These are phyloP conservation scores for Limenitis camilla DNA, from an alignment of 2,888 invertebrate genomes.

Conservation along the genomic window DNA sequence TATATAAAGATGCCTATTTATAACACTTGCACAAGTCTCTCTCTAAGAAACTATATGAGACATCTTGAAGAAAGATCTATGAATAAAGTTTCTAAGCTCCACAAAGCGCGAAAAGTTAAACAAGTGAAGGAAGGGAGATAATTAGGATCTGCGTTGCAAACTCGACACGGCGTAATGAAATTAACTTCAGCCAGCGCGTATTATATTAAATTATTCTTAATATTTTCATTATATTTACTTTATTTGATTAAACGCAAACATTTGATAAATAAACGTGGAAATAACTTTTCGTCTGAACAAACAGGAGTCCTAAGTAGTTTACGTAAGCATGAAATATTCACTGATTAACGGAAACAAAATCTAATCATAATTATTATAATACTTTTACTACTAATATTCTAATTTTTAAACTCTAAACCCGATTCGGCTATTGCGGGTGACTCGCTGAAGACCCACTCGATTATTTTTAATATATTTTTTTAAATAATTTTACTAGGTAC, in stretches of 20 bases:
- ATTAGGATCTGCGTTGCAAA: slow-evolving; percentile 10
- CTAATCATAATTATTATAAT: too few relatives aligned
- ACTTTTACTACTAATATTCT: too few relatives aligned
- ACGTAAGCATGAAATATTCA: neutral
- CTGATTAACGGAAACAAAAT: too few relatives aligned
- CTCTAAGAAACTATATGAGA: neutral
- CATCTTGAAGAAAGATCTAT: slow-evolving; percentile 6
- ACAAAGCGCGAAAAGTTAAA: slow-evolving; percentile 15
- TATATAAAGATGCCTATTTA: too few relatives aligned
- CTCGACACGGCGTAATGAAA: neutral
- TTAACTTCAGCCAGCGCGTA: neutral
- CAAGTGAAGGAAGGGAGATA: slow-evolving; percentile 13
- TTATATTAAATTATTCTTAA: neutral
- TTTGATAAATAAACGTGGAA: neutral
- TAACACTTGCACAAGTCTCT: too few relatives aligned
- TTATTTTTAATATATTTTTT: too few relatives aligned
- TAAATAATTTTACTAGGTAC: too few relatives aligned
- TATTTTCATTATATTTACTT: neutral
- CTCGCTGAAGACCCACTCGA: too few relatives aligned
- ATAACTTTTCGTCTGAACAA: neutral
- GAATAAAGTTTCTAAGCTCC: slow-evolving; percentile 8
- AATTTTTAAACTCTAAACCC: too few relatives aligned
- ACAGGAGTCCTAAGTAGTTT: neutral
- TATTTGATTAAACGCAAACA: neutral
- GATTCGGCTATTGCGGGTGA: too few relatives aligned